A percentile compares a stretch with the other conserved stretches of the same genome.
Evolutionary conservation across 2,113 vertebrate species (phyloP).

Genomic region (Coryphaenoides rupestris): DNA sequence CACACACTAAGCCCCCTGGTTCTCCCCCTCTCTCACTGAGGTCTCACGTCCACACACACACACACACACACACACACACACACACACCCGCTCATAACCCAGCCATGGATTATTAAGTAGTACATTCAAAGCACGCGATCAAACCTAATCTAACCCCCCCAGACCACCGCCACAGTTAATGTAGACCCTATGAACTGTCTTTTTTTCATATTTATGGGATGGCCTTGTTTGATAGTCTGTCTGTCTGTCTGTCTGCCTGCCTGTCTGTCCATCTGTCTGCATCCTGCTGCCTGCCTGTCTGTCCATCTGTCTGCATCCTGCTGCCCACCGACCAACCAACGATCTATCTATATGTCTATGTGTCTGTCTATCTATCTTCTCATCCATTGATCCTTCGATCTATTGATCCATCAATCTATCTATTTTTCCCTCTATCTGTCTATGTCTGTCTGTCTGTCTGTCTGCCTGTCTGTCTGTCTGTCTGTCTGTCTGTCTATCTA

Average conservation of each 20-base stretch:
- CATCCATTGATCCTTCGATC: background rate
- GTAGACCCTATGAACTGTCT: conserved; percentile 48
- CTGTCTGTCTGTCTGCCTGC: too few relatives aligned
- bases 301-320: background rate
- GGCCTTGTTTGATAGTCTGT: too few relatives aligned
- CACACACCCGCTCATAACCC: conserved; percentile 52
- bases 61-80: conserved; percentile 48
- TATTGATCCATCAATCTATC: background rate
- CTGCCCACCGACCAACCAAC: too few relatives aligned
- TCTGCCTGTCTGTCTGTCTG: background rate
- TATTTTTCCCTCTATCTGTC: background rate
- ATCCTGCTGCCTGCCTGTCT: conserved; percentile 25
- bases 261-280: too few relatives aligned
- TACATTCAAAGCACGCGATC: conserved; percentile 35
- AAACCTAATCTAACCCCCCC: conserved; percentile 14
- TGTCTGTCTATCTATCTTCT: background rate
- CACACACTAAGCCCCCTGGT: too few relatives aligned
- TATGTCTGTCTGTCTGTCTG: background rate
- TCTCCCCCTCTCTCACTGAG: conserved; percentile 32
- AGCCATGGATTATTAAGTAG: conserved; percentile 66
- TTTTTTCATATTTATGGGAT: conserved; percentile 1
- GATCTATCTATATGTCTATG: background rate
- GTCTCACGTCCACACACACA: conserved; percentile 38
- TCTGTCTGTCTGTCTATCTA: background rate
- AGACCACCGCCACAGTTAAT: conserved; percentile 50